Conservation (phyloP, 2,113 vertebrate genomes). For the Oreochromis tanganicae region DNA sequence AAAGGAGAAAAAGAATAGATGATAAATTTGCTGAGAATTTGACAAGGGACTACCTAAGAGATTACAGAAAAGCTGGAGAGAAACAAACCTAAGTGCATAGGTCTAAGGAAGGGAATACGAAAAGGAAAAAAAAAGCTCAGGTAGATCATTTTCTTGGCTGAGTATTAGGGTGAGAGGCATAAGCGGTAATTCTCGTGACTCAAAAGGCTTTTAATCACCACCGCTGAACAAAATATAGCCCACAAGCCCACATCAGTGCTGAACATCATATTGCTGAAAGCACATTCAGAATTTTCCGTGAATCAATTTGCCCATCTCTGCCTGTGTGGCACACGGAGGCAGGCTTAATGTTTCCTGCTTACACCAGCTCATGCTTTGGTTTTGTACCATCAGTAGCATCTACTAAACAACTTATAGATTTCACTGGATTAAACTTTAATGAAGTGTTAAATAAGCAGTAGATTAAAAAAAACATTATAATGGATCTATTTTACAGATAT, state of each 20-base stretch:
- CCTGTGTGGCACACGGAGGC: background rate
- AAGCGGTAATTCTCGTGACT: slow-evolving; percentile 36
- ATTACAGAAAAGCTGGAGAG: slow-evolving; percentile 14
- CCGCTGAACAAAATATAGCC: slow-evolving; percentile 29
- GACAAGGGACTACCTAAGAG: slow-evolving; percentile 34
- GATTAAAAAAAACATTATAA: background rate
- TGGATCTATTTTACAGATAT: background rate
- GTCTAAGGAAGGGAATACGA: background rate
- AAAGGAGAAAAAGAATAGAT: slow-evolving; percentile 12
- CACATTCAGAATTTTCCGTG: slow-evolving; percentile 6
- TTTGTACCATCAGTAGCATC: background rate
- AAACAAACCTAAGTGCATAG: slow-evolving; percentile 29
- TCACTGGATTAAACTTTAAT: background rate
- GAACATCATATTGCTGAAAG: slow-evolving; percentile 37
- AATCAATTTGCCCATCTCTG: slow-evolving; percentile 14
- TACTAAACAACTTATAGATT: background rate
- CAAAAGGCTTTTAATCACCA: slow-evolving; percentile 57
- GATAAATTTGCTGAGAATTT: slow-evolving; percentile 31
- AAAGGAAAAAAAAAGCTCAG: background rate
- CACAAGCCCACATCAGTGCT: slow-evolving; percentile 1
- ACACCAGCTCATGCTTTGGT: background rate
- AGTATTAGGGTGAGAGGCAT: slow-evolving; percentile 35
- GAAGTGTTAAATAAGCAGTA: background rate
- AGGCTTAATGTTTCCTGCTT: slow-evolving; percentile 6
- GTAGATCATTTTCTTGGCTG: slow-evolving; percentile 32